phyloP scores from a whole-genome alignment of 1,140 invertebrate genomes.

The Helicoverpa armigera region DNA sequence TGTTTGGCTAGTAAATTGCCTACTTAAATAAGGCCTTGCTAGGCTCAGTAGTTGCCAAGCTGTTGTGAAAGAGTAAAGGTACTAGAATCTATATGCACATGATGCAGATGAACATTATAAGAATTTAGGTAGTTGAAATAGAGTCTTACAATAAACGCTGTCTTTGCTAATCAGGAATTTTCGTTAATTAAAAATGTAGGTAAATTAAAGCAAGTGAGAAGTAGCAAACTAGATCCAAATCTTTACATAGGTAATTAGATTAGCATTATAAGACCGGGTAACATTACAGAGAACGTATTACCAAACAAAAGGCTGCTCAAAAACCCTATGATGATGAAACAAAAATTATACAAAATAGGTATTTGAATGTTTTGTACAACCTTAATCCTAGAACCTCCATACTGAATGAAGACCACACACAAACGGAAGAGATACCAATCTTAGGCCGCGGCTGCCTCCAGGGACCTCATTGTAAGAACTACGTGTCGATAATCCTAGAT shows the following conservation, averaged over 20 bases:
- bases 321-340: too few relatives aligned
- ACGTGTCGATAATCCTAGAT: constrained; percentile 37
- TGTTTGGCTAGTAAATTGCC: not conserved
- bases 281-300: too few relatives aligned
- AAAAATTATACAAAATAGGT: too few relatives aligned
- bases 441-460: constrained; percentile 30
- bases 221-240: not conserved
- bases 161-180: too few relatives aligned
- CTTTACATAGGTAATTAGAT: not conserved
- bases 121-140: too few relatives aligned
- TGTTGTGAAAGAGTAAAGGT: not conserved
- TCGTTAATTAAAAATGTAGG: too few relatives aligned
- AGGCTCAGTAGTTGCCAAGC: not conserved
- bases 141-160: too few relatives aligned
- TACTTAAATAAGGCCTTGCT: not conserved
- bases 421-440: constrained; percentile 63
- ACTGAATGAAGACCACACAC: constrained; percentile 59
- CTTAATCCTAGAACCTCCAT: not conserved
- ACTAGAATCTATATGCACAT: not conserved
- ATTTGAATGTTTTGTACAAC: not conserved
- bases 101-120: not conserved
- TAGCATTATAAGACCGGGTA: too few relatives aligned
- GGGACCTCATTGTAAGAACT: constrained; percentile 62
- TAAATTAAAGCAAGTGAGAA: too few relatives aligned
- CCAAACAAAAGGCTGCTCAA: too few relatives aligned